Percentiles rank a stretch among this genome's conserved stretches.
Conservation (phyloP, 2,888 invertebrate species). For the Lissocephala sabroskyi region DNA sequence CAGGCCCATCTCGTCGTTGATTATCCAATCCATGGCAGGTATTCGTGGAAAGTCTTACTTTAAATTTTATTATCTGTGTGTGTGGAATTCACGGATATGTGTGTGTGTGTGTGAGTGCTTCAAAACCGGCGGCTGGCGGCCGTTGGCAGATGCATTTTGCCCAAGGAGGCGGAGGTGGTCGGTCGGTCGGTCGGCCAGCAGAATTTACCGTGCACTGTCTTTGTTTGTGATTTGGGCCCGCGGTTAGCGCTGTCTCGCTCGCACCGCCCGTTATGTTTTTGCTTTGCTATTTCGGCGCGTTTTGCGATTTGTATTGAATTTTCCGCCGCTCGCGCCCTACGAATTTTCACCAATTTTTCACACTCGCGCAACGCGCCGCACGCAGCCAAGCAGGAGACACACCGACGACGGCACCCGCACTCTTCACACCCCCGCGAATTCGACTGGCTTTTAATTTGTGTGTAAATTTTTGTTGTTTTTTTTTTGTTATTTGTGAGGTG, state of each 20-base stretch:
- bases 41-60: too few species aligned
- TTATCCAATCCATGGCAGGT: slow-evolving; percentile 90
- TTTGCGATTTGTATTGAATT: slow-evolving; percentile 54
- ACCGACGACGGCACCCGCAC: background rate
- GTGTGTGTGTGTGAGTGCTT: slow-evolving; percentile 1
- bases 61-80: background rate
- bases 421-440: slow-evolving; percentile 9
- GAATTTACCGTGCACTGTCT: too few species aligned
- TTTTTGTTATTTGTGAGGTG: slow-evolving; percentile 23
- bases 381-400: slow-evolving; percentile 11
- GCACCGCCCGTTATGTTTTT: too few species aligned
- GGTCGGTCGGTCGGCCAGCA: too few species aligned
- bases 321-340: slow-evolving; percentile 36
- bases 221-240: slow-evolving; percentile 15
- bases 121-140: slow-evolving; percentile 8
- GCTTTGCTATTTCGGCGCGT: slow-evolving; percentile 13
- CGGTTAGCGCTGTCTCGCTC: too few species aligned
- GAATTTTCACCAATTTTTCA: slow-evolving; percentile 41
- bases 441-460: background rate
- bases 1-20: slow-evolving; percentile 82
- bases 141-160: slow-evolving; percentile 5
- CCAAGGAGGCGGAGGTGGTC: too few species aligned
- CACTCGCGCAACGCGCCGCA: too few species aligned
- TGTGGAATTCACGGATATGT: slow-evolving; percentile 4
- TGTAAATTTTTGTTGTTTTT: slow-evolving; percentile 8